These are phyloP conservation scores for Dasysyrphus albostriatus DNA, from an alignment of 2,888 invertebrate genomes.

Conservation along the genomic window DNA sequence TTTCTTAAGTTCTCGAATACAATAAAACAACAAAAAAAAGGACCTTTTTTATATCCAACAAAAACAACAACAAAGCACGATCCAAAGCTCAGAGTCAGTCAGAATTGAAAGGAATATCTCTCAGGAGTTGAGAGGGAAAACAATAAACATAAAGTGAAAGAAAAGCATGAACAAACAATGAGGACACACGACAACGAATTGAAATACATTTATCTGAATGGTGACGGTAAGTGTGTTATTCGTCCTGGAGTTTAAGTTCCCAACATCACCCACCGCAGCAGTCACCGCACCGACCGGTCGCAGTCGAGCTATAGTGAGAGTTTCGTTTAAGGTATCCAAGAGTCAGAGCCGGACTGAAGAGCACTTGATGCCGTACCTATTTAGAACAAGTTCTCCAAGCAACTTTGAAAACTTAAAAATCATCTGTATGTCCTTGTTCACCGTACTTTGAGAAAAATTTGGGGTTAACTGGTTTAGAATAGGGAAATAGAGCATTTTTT, in stretches of 20 bases:
- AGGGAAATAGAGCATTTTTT: no score
- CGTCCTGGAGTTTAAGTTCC: slow-evolving; percentile 33
- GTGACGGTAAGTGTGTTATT: slow-evolving; percentile 35
- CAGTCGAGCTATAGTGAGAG: neutral
- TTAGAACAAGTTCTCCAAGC: no score
- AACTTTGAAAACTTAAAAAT: no score
- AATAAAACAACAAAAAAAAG: slow-evolving; percentile 38
- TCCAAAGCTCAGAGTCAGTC: slow-evolving; percentile 20
- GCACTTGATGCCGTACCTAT: neutral
- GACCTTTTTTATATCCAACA: slow-evolving; percentile 17
- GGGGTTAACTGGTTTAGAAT: no score
- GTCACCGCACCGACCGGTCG: neutral
- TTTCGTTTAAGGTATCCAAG: slow-evolving; percentile 12
- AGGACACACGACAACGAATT: slow-evolving; percentile 64
- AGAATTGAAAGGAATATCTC: slow-evolving; percentile 22
- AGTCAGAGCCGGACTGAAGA: neutral
- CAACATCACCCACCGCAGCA: neutral
- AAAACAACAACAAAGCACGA: slow-evolving; percentile 10
- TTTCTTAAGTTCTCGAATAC: slow-evolving; percentile 47
- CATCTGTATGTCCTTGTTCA: no score
- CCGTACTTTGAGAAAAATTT: no score
- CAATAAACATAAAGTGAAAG: slow-evolving; percentile 28
- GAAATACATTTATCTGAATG: slow-evolving; percentile 74
- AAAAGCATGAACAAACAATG: slow-evolving; percentile 50
- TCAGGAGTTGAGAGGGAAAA: slow-evolving; percentile 9